Base-by-base conservation (phyloP, 2,888 invertebrate genomes). In the Lasioglossum leucozonium region DNA sequence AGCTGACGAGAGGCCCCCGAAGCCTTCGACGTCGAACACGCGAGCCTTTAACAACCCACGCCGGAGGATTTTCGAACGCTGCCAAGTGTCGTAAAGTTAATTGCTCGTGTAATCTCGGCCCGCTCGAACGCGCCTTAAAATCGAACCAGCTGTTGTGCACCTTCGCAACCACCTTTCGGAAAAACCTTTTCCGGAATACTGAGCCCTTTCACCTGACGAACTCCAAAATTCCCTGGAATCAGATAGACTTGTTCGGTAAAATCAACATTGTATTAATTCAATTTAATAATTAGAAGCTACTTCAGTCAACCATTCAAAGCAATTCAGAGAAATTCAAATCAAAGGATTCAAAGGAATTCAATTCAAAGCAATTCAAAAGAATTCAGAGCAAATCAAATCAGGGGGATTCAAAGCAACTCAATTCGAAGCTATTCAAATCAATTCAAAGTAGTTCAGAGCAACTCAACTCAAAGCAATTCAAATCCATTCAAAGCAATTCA, bases 1-100 rank as follows among this genome's bases (percentile, higher is more conserved):
- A 89, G 87, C 77, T 40, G 65, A 26, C 72, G 72, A 72, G 67
- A 34, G 37, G 30, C 67, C 72, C 74, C 74, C 37, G 55, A 55
- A 80, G 67, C 51, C 80, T 67, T 65, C 72, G 85, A 85, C 30
- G 47, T 73, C 72, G 37, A 26, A n/a, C 44, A n/a, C 30, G 65
- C 40, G 72, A 58, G 37, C 22, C 42, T 78, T 72, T n/a, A 6
- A 22, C 22, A 44, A n/a, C 67, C 51, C 30, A 30, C 11, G 44
- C 37, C 72, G 30, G 30, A 65, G 65, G 65, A 55, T 55, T 55
- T 58, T 58, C 37, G 55, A 55, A 62, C 74, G 62, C 11, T 44
- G 26, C 42, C 47, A n/a, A 16, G 55, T 22, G 67, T 58, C 69
- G 67, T 10, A 55, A 2, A 40, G 51, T 8, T 76, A 81, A 83